phyloP scores from a whole-genome alignment of 1,140 invertebrate genomes.

The Octopus bimaculoides region DNA sequence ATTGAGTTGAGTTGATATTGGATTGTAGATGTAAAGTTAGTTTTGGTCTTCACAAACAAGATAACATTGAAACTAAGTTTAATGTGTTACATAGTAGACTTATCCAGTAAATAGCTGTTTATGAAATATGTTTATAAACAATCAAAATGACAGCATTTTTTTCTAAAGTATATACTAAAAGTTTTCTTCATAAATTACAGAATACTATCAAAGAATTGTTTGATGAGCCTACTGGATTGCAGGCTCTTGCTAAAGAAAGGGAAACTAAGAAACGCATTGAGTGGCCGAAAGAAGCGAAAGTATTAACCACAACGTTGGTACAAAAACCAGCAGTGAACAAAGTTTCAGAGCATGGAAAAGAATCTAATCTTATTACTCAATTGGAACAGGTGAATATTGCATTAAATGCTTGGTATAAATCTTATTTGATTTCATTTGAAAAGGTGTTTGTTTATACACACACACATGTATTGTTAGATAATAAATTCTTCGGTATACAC shows the following conservation, averaged over 20 bases:
- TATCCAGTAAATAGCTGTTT: too few relatives aligned
- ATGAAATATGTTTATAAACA: too few relatives aligned
- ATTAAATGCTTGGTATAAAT: background rate
- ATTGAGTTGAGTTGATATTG: too few relatives aligned
- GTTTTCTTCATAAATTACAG: slow-evolving; percentile 56
- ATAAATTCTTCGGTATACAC: too few relatives aligned
- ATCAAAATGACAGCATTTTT: background rate
- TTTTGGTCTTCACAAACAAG: too few relatives aligned
- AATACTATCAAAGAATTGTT: slow-evolving; percentile 92
- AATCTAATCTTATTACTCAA: slow-evolving; percentile 36
- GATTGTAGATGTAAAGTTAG: too few relatives aligned
- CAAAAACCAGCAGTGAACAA: too few relatives aligned
- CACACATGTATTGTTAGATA: too few relatives aligned
- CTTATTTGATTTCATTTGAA: too few relatives aligned
- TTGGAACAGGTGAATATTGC: slow-evolving; percentile 51
- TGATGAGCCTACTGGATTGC: slow-evolving; percentile 64
- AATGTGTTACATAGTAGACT: too few relatives aligned
- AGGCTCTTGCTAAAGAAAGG: slow-evolving; percentile 67
- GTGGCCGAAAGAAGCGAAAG: slow-evolving; percentile 18
- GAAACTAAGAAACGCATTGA: slow-evolving; percentile 59
- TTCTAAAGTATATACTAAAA: background rate
- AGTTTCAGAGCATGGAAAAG: slow-evolving; percentile 12
- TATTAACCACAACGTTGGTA: background rate
- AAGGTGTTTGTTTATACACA: too few relatives aligned
- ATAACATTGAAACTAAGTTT: too few relatives aligned